Evolutionary conservation across 2,797 vertebrate species (phyloP).

Genomic region (Melanotaenia nigrans): DNA sequence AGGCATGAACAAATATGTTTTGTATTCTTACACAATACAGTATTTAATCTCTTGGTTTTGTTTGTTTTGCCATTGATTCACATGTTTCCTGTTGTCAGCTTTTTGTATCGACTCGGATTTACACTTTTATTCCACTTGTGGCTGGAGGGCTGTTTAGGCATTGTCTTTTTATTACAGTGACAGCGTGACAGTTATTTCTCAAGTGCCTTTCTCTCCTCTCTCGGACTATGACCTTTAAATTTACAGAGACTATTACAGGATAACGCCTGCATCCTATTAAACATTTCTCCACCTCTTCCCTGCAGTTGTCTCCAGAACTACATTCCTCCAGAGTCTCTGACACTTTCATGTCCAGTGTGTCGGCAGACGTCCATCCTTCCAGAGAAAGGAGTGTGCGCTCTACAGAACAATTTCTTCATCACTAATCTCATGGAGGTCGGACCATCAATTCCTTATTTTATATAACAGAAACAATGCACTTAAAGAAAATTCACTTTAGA

Average conservation of each 20-base stretch:
- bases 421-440: constrained; percentile 93
- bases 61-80: background rate
- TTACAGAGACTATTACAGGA: background rate
- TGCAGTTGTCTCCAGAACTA: constrained; percentile 95
- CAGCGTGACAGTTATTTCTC: constrained; percentile 20
- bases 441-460: constrained; percentile 1
- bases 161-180: constrained; percentile 30
- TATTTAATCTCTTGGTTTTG: background rate
- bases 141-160: constrained; percentile 37
- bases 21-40: constrained; percentile 5
- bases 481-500: background rate
- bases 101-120: constrained; percentile 32
- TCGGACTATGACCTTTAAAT: background rate
- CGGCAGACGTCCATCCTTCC: constrained; percentile 96
- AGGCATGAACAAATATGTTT: background rate
- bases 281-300: constrained; percentile 13
- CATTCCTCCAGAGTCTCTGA: constrained; percentile 95
- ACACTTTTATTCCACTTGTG: constrained; percentile 41
- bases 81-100: constrained; percentile 61
- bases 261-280: background rate
- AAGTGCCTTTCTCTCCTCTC: background rate
- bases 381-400: constrained; percentile 90
- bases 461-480: background rate
- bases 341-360: constrained; percentile 94
- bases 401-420: constrained; percentile 98